Evolutionary conservation across 2,797 vertebrate species (phyloP), one percentile per base, ranked within the genome.

Genomic region (Petrocephalus sullivani): DNA sequence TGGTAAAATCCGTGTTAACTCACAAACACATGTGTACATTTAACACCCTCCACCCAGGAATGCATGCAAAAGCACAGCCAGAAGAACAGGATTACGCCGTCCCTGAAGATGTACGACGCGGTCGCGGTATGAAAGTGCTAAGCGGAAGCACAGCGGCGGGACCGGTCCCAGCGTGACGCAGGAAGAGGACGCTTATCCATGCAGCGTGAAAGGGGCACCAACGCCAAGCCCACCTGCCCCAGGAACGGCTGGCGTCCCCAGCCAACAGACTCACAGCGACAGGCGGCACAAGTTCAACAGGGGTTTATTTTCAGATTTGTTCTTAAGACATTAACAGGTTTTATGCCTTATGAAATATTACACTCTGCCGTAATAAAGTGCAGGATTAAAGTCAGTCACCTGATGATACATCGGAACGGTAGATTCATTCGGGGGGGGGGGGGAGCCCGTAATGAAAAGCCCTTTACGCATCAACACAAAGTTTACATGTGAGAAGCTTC

Each of bases 241-340:
- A 10, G n/a, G 6, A 51, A 23, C 37, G 33, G 10, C 23, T 3
- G 37, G 23, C 4, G 3, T 23, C 12, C 9, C 1, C 16, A 56
- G 49, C 82, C 51, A 16, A 58, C 84, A 85, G 84, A 83, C 84
- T 57, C 84, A 85, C 84, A 85, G 54, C 12, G 82, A 88, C 16
- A 64, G 53, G 67, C 33, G 88, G 19, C 37, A 84, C 41, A 87
- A 95, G 94, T 96, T 95, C 94, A 96, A 95, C 92, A 95, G 93
- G 94, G 93, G 94, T 97, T 97, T 97, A 97, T 97, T 97, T 94
- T 96, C 96, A 97, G 97, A 95, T 94, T 96, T 94, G 93, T 95
- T 96, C 93, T 95, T 97, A 97, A 97, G 96, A 98, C 97, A 97
- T 96, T 91, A 96, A 95, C 94, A 97, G 96, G 96, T 96, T 96